Evolutionary conservation across 2,888 invertebrate genomes (phyloP), one percentile per base, ranked within the genome.

Genomic region (Coleophora flavipennella): DNA sequence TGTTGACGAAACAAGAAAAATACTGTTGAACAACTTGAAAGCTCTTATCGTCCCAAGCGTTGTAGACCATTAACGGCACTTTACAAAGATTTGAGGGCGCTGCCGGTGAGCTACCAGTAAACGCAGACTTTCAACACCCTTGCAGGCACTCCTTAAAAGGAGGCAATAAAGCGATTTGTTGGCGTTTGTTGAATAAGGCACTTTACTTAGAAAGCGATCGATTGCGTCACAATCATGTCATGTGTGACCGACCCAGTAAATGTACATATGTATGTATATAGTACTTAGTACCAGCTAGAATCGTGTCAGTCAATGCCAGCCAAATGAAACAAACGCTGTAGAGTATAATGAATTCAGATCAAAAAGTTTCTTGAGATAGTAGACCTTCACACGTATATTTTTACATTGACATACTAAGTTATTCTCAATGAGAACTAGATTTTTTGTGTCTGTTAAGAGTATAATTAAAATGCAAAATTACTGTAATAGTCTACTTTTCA

Each of bases 31-130:
- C 62, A 62, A 68, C 57, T 68, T 59, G 63, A 77, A 75, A 74
- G 71, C 76, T 67, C 72, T 77, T 71, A 66, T 68, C 67, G 67
- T 71, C 63, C 60, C 53, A 56, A 60, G 70, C 72, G 59, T 57
- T 59, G 66, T 57, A 71, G 64, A 69, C 70, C 76, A 75, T 79
- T 78, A 77, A 66, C 67, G 69, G 72, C 75, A 77, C 81, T 79
- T 77, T 63, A 70, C 66, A 62, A 58, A 66, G 68, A 70, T 75
- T 78, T 57, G 67, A 77, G 75, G 67, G 70, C 66, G 62, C 53
- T 60, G 55, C 57, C 57, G 65, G 62, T 63, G n/a, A n/a, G 64
- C 63, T 45, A 62, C 66, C 67, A 67, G 59, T 61, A 59, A 60
- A 57, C 51, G 49, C 49, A 55, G 67, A 60, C 55, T 67, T 58